Base-by-base conservation (phyloP, 2,888 invertebrate species). In the Hydrotaea cyrtoneurina region DNA sequence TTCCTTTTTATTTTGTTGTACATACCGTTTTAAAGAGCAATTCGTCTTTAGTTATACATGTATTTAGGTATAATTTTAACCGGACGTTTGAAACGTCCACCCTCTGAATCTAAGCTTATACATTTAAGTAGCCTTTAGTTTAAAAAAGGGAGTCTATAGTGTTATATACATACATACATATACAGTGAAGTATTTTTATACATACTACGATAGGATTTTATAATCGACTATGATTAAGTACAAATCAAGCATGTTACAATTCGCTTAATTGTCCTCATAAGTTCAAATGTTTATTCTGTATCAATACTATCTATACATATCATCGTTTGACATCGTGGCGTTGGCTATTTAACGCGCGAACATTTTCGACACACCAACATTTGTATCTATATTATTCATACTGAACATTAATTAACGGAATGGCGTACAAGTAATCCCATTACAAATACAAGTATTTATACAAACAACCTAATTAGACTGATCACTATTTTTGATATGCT, bases 391-490 rank as follows among this genome's bases (percentile, higher is more conserved):
- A 69, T 69, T 69, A 69, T 46, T 31, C 69, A 69, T 69, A 15
- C 39, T 43, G 15, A 55, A 23, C 2, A 59, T 59, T 31, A 31
- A 21, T 55, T 59, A 59, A 59, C 15, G 59, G 59, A 19, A 55
- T 59, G 59, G 21, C 43, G 39, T 66, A 46, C 46, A 43, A n/a
- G 64, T 69, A 66, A 66, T 31, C 43, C 46, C 69, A 43, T 84
- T 84, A 81, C 72, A 82, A 81, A 74, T 79, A 55, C 74, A 82
- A 82, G 85, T 82, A 85, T 82, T 80, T 83, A 73, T 59, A 57
- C n/a, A 76, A 81, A 80, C 46, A 81, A 84, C 79, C 73, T 57
- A 74, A 85, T 82, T 82, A 85, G 85, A 85, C 85, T 85, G 85
- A 85, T 81, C 72, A 83, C 55, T 77, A 74, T 79, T 81, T 77